Base-by-base conservation (phyloP, 2,888 invertebrate genomes). In the Pardosa pseudoannulata region DNA sequence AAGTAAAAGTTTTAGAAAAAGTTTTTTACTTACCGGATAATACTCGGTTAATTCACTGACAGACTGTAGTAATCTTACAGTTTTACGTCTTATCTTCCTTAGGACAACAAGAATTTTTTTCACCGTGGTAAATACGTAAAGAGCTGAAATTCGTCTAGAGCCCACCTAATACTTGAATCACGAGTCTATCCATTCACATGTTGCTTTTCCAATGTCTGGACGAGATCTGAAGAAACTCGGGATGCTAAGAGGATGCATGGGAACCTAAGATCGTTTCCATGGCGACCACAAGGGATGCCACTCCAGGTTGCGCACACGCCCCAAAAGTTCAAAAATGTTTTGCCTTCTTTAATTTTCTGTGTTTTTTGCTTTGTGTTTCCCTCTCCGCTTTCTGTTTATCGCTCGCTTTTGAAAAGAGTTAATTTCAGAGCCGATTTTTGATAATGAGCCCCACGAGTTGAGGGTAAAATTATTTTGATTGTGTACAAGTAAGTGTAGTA, bases 361-460 rank as follows among this genome's bases (percentile, higher is more conserved):
- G n/a, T n/a, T n/a, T n/a, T n/a, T n/a, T n/a, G n/a, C n/a, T n/a
- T n/a, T n/a, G n/a, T n/a, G n/a, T n/a, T n/a, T n/a, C n/a, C n/a
- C n/a, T n/a, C n/a, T n/a, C n/a, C n/a, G n/a, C 2, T 46, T 46
- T 16, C 46, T 46, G 5, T 46, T 46, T 16, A 16, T 46, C n/a
- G 46, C n/a, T 46, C 9, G 62, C 32, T 70, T 70, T 39, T 70
- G 56, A 62, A 74, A 64, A 74, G 39, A 39, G 50, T 27, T 39
- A 31, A 70, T 76, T 46, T 50, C 16, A 46, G 64, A 46, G 72
- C 23, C 72, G 79, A 79, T 46, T n/a, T 79, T 72, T 16, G 65
- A 9, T 73, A 74, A 80, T 74, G 73, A 28, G 65, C 41, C 36
- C 65, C 80, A 80, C 80, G 80, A 67, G 80, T 31, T 19, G 56